Base-by-base conservation (phyloP, 2,113 vertebrate genomes). In the Nerophis ophidion region DNA sequence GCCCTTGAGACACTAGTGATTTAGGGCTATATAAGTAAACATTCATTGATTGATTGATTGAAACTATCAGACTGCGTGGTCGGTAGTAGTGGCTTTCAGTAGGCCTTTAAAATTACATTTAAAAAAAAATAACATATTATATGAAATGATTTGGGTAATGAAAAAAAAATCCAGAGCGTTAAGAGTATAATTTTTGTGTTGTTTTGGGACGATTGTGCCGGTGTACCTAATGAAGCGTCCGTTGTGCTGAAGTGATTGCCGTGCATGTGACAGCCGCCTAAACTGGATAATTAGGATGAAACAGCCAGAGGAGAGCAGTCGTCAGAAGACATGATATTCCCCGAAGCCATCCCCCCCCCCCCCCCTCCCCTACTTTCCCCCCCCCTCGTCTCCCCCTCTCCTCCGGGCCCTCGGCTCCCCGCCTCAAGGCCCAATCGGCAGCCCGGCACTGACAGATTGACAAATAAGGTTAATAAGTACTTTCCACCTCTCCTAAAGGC, bases 401-500 rank as follows among this genome's bases (percentile, higher is more conserved):
- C 74, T 65, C 19, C 56, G 19, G 10, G 65, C 71, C 71, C 68
- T 0, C 5, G 51, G 49, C 81, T 72, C 81, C 57, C 50, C 34
- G 82, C 88, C 91, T 74, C 80, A 48, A 89, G 14, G 81, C 86
- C 88, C 84, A 88, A 90, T 88, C 81, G 88, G 80, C 88, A 85
- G 89, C 86, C 77, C 87, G 69, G 75, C 83, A 89, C 90, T 92
- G 93, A 94, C 93, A 94, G 94, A 93, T 95, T 93, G 92, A 94
- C 92, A 89, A 89, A 91, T 93, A 92, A 91, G 93, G 95, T 96
- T 96, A 97, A 98, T 96, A 93, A 95, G 93, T 92, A 91, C 89
- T 88, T 91, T 92, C 90, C 92, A 92, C 90, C 90, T 91, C 90
- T 95, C 92, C 92, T 91, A 90, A 91, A 95, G 92, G 93, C 93